These are phyloP conservation scores for Phaethon lepturus DNA, from an alignment of 2,113 vertebrate species.

Conservation along the genomic window DNA sequence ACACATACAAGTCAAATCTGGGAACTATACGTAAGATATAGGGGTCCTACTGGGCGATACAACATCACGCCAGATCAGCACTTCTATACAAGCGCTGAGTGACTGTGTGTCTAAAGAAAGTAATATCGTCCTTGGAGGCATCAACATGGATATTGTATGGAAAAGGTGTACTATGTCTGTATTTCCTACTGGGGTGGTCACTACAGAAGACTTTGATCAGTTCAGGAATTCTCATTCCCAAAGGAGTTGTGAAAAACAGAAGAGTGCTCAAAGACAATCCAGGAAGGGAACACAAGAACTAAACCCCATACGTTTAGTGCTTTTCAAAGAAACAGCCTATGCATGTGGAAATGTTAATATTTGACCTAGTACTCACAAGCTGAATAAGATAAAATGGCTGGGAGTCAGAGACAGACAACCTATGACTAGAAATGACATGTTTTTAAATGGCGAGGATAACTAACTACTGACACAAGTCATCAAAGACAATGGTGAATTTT, in stretches of 20 bases:
- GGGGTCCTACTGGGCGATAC: neutral
- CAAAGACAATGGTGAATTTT: neutral
- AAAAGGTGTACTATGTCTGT: neutral
- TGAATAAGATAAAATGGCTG: neutral
- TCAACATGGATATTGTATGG: fast-evolving
- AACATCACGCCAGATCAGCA: neutral
- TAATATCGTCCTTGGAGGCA: neutral
- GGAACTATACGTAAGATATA: neutral
- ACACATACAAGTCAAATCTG: neutral
- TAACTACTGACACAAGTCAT: neutral
- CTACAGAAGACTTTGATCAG: neutral
- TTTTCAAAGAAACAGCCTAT: neutral
- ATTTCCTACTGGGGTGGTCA: neutral
- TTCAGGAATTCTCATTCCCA: neutral
- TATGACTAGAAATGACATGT: neutral
- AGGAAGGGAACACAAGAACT: neutral
- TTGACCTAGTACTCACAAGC: neutral
- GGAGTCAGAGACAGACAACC: neutral
- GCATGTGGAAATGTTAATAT: neutral
- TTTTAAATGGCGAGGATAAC: neutral
- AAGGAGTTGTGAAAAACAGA: neutral
- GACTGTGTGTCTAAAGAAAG: neutral
- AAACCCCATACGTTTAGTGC: neutral
- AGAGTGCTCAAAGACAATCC: neutral
- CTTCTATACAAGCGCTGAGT: neutral